phyloP scores from a whole-genome alignment of 2,888 invertebrate species.

The Noctua fimbriata region DNA sequence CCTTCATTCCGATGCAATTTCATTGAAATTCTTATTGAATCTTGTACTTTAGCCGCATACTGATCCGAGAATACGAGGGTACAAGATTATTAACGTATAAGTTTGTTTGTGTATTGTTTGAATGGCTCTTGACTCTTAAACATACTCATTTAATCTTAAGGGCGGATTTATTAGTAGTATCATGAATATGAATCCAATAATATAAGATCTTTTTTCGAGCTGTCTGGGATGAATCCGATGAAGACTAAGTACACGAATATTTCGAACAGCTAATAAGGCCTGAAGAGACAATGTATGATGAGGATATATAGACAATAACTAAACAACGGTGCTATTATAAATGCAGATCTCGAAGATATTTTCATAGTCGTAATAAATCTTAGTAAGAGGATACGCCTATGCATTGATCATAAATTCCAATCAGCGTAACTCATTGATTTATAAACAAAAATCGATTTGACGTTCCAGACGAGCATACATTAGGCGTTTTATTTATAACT shows the following conservation, averaged over 20 bases:
- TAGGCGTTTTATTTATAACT: conserved; percentile 37
- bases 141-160: background rate
- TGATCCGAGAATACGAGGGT: conserved; percentile 28
- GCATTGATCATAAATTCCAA: conserved; percentile 29
- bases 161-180: background rate
- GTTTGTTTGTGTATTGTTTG: conserved; percentile 16
- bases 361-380: background rate
- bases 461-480: conserved; percentile 35
- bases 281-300: background rate
- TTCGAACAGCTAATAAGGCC: background rate
- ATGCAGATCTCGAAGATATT: conserved; percentile 6
- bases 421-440: conserved; percentile 19
- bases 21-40: conserved; percentile 61
- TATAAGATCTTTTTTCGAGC: background rate
- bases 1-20: conserved; percentile 69
- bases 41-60: conserved; percentile 49
- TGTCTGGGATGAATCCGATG: background rate
- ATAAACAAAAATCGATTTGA: conserved; percentile 48
- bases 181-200: background rate
- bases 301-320: conserved; percentile 6
- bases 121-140: background rate
- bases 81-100: conserved; percentile 17
- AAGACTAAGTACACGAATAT: background rate
- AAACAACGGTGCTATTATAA: conserved; percentile 5
- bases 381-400: conserved; percentile 13